Evolutionary conservation across 2,113 vertebrate species (phyloP).

Genomic region (Chionodraco myersi): DNA sequence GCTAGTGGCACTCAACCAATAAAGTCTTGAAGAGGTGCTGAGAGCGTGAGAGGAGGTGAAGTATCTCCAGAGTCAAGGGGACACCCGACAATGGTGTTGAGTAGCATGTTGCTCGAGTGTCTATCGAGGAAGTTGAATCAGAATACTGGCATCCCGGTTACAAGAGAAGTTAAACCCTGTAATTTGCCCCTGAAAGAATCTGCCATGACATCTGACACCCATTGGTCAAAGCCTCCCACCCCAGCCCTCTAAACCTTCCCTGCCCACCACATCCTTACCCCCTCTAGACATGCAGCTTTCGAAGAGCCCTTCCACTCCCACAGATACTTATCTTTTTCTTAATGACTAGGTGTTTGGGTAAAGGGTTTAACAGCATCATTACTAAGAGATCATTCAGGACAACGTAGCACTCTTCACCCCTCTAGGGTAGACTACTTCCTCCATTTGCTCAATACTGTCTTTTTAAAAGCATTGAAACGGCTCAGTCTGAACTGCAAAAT

Average conservation of each 20-base stretch:
- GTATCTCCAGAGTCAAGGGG: conserved; percentile 74
- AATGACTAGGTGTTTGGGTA: conserved; percentile 79
- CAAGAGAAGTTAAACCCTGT: conserved; percentile 78
- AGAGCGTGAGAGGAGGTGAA: conserved; percentile 71
- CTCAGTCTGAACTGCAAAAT: conserved; percentile 2
- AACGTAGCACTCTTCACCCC: conserved; percentile 46
- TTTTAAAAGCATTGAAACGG: conserved; percentile 23
- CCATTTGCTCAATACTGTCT: conserved; percentile 30
- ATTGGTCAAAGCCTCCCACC: conserved; percentile 69
- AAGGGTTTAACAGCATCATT: conserved; percentile 69
- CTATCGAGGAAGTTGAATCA: conserved; percentile 69
- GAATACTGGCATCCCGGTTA: conserved; percentile 65
- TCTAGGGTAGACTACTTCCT: conserved; percentile 61
- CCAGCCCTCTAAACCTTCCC: conserved; percentile 54
- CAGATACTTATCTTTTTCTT: conserved; percentile 82
- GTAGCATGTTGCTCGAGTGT: conserved; percentile 60
- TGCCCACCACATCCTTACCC: conserved; percentile 64
- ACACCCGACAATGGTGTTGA: conserved; percentile 63
- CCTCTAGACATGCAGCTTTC: conserved; percentile 78
- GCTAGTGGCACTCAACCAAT: conserved; percentile 62
- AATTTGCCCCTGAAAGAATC: conserved; percentile 81
- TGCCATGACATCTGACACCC: conserved; percentile 80
- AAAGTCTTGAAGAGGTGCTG: conserved; percentile 71
- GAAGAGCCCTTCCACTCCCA: conserved; percentile 70
- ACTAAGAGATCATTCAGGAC: conserved; percentile 69